These are phyloP conservation scores for Leptodirus hochenwartii DNA, from an alignment of 2,888 invertebrate species.

Conservation along the genomic window DNA sequence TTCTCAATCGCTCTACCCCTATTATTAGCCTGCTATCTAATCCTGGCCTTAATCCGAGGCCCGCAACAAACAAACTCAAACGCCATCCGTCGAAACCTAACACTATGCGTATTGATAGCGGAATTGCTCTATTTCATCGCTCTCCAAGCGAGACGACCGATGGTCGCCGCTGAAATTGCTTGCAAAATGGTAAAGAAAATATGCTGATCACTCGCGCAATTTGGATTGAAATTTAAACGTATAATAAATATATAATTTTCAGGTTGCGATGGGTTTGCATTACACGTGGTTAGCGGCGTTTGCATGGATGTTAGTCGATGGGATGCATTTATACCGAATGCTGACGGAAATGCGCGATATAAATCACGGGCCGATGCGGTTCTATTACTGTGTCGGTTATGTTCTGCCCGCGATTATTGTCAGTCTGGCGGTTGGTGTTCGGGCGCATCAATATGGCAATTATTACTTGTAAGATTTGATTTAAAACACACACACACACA, in stretches of 20 bases:
- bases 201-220: background rate
- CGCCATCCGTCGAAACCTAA: conserved; percentile 82
- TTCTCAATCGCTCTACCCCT: conserved; percentile 71
- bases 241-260: conserved; percentile 50
- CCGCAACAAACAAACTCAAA: conserved; percentile 79
- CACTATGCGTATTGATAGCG: conserved; percentile 76
- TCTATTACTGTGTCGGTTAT: conserved; percentile 84
- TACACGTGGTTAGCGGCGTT: conserved; percentile 85
- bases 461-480: conserved; percentile 81
- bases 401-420: conserved; percentile 83
- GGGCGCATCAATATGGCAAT: conserved; percentile 90
- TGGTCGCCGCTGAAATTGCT: conserved; percentile 65
- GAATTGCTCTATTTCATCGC: conserved; percentile 76
- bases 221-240: conserved; percentile 49
- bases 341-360: conserved; percentile 90
- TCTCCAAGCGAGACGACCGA: conserved; percentile 60
- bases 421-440: conserved; percentile 77
- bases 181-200: conserved; percentile 7
- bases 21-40: conserved; percentile 57
- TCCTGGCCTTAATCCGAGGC: conserved; percentile 66
- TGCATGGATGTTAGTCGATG: conserved; percentile 83
- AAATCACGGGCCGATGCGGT: conserved; percentile 84
- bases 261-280: conserved; percentile 73
- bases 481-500: too few species aligned
- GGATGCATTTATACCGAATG: conserved; percentile 84